Percentiles rank a stretch among this genome's conserved stretches.
Conservation (phyloP, 2,888 invertebrate genomes). For the Cancer borealis region DNA sequence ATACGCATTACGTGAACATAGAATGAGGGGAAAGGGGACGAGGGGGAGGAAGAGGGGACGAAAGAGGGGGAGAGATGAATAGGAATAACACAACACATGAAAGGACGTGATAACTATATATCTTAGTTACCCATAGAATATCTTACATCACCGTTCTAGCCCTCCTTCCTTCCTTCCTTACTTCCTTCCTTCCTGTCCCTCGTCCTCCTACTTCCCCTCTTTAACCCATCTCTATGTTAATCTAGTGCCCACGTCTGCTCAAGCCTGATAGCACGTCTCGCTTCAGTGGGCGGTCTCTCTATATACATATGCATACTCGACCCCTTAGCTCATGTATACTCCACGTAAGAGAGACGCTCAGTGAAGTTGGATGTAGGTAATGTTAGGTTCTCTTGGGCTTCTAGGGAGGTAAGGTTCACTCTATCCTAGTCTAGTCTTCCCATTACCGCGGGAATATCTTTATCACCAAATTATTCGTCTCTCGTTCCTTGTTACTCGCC, state of each 20-base stretch:
- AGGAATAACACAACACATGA: too few species aligned
- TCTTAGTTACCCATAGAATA: background rate
- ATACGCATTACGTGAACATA: background rate
- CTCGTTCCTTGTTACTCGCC: background rate
- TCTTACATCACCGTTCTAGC: background rate
- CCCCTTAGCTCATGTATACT: constrained; percentile 10
- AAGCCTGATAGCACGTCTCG: constrained; percentile 2
- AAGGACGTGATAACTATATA: background rate
- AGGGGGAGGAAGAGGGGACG: background rate
- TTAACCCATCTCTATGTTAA: constrained; percentile 35
- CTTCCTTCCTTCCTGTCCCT: background rate
- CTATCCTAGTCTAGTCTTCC: background rate
- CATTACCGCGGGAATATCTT: background rate
- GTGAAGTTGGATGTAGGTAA: background rate
- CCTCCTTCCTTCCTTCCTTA: background rate
- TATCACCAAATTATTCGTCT: background rate
- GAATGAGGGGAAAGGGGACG: background rate
- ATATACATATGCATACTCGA: constrained; percentile 24
- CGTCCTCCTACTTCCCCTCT: background rate
- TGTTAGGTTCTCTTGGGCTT: background rate
- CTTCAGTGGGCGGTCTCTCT: background rate
- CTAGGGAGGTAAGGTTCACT: background rate
- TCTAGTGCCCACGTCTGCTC: constrained; percentile 24
- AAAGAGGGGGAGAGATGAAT: background rate
- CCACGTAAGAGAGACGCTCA: background rate